These are phyloP conservation scores for Tenualosa thibaudeaui DNA, from an alignment of 2,797 vertebrate genomes.

Conservation along the genomic window DNA sequence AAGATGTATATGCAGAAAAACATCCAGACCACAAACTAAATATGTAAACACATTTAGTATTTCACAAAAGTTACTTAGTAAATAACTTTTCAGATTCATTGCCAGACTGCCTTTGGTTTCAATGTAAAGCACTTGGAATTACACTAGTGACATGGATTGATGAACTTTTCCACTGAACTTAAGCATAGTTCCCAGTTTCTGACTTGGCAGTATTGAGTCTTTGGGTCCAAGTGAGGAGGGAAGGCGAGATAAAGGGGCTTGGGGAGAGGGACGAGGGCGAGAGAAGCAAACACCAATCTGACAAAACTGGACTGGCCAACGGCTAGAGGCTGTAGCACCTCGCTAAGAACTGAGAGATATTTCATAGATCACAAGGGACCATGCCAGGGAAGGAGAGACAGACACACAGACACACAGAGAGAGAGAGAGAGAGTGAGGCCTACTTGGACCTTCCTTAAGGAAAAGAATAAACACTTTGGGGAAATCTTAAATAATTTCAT, in stretches of 20 bases:
- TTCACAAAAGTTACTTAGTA: background rate
- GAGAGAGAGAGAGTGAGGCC: background rate
- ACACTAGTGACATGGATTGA: background rate
- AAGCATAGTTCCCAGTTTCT: background rate
- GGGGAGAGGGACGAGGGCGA: background rate
- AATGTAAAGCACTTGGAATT: background rate
- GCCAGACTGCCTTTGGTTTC: background rate
- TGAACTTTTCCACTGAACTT: constrained; percentile 14
- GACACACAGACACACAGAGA: constrained; percentile 49
- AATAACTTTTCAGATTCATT: background rate
- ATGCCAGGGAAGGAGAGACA: constrained; percentile 49
- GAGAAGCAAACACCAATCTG: constrained; percentile 26
- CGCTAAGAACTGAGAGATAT: constrained; percentile 16
- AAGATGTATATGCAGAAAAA: background rate
- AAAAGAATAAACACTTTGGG: background rate
- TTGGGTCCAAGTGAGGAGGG: background rate
- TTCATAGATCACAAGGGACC: constrained; percentile 23
- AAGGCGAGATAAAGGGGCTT: constrained; percentile 21
- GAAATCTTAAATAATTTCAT: background rate
- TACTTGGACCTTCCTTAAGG: background rate
- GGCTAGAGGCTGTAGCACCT: constrained; percentile 20
- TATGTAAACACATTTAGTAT: background rate
- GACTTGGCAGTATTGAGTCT: background rate
- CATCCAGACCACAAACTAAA: background rate
- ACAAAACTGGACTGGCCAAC: constrained; percentile 14